Conservation (phyloP, 2,888 invertebrate genomes). For the Gryllus longicercus region DNA sequence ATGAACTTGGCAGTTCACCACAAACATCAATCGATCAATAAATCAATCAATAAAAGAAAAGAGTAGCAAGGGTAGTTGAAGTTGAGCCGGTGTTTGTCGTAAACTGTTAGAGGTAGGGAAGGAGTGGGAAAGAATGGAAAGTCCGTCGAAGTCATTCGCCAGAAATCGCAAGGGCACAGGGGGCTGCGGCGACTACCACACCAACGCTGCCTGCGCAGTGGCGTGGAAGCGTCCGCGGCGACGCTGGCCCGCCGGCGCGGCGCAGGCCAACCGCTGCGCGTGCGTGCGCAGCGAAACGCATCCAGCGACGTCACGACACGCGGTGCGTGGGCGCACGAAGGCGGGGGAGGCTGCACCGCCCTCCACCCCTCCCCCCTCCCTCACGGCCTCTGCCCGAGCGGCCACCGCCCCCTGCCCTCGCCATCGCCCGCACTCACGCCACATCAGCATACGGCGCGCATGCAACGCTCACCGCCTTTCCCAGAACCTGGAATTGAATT, state of each 20-base stretch:
- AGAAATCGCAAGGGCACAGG: too few relatives aligned
- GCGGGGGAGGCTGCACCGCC: background rate
- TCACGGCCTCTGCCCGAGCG: background rate
- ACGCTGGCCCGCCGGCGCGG: background rate
- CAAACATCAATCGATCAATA: too few relatives aligned
- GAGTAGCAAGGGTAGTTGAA: too few relatives aligned
- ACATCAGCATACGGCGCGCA: slow-evolving; percentile 8
- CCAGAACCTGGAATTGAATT: background rate
- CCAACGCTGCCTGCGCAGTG: too few relatives aligned
- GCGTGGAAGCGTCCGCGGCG: too few relatives aligned
- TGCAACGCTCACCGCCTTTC: background rate
- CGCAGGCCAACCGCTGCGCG: background rate
- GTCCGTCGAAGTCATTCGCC: too few relatives aligned
- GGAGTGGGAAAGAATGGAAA: too few relatives aligned
- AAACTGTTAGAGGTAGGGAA: too few relatives aligned
- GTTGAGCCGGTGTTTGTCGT: too few relatives aligned
- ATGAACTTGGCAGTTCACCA: too few relatives aligned
- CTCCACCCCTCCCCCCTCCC: background rate
- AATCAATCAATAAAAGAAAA: too few relatives aligned
- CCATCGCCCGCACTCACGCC: background rate
- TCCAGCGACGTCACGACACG: background rate
- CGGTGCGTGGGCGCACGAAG: background rate
- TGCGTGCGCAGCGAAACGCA: background rate
- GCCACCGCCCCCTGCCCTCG: background rate
- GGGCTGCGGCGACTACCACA: too few relatives aligned